Evolutionary conservation across 2,797 vertebrate species (phyloP), one percentile per base, ranked within the genome.

Genomic region (Hemibagrus guttatus): DNA sequence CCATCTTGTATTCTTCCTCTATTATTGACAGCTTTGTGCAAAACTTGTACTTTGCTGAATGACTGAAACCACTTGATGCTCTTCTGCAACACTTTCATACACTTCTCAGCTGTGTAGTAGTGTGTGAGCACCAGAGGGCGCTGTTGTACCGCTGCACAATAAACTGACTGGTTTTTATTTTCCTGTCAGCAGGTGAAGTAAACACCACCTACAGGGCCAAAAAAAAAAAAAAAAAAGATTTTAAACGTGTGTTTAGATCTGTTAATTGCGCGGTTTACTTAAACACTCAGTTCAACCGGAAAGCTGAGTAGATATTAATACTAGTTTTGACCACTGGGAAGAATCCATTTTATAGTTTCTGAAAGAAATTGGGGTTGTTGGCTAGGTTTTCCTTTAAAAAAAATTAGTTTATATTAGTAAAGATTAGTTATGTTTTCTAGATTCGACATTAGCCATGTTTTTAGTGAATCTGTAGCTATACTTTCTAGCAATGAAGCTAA

Each of bases 121-220:
- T 54, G 49, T 81, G 35, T 56, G 72, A 21, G 35, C 88, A 89
- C 85, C 86, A 96, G 95, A 94, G 92, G 92, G 90, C 95, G 93
- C 91, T 95, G 93, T 94, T 94, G 94, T 89, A 91, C 90, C 85
- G 92, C 71, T 81, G 31, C 54, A n/a, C 81, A 88, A 91, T 76
- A 6, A 4, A 66, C 2, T 68, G 17, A 1, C 19, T 2, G 17
- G 14, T 23, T 6, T 16, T 72, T 54, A 39, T 68, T 39, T 87
- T 80, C 78, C 63, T 81, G 78, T 94, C 95, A 94, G 95, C 93
- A 96, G 93, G 94, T 95, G 88, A 28, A 74, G 54, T 64, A 69
- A 71, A 54, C n/a, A 17, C 26, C 46, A 9, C 14, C 14, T 56
- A 54, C 14, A 16, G 6, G 21, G 75, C n/a, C n/a, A n/a, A n/a